Base-by-base conservation (phyloP, 2,113 vertebrate genomes). In the Brachyhypopomus gauderio region DNA sequence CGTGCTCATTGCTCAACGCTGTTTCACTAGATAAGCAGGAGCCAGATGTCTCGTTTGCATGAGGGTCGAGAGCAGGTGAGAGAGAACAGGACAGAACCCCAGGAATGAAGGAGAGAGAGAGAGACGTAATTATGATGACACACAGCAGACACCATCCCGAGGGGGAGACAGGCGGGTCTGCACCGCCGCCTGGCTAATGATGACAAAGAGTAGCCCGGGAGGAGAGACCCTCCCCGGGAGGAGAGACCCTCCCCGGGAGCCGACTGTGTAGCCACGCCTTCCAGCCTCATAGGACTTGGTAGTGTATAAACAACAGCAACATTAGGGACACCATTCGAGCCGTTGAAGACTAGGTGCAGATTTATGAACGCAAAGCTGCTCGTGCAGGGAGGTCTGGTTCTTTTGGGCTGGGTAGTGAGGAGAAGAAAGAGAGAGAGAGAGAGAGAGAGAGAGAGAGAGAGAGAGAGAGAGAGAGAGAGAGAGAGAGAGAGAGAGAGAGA, bases 231-330 rank as follows among this genome's bases (percentile, higher is more conserved):
- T 72, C 69, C 72, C 16, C 3, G 19, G 23, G 23, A 63, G 11
- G 25, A 56, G 71, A 41, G 5, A 23, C 25, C 27, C 41, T 72
- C 69, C 72, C 16, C 3, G 19, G 23, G 23, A 63, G 11, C 8
- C 36, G 20, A 34, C 23, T n/a, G 20, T 41, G 34, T n/a, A 70
- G 0, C 66, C 5, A 8, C 34, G 36, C 66, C 3, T n/a, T 3
- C 34, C 66, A 4, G 36, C 17, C 66, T 38, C 38, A 34, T 34
- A 70, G 34, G 34, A 70, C 66, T 11, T 8, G 36, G 2, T 38
- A 7, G 34, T 70, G 41, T 70, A 70, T 70, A 70, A 70, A 70
- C 41, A 70, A 70, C 66, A 70, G 66, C 66, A n/a, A 41, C 66
- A 70, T 41, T 41, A 41, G 66, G 34, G 22, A 22, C 20, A n/a